phyloP scores from a whole-genome alignment of 2,888 invertebrate genomes.

The Yponomeuta sedellus region DNA sequence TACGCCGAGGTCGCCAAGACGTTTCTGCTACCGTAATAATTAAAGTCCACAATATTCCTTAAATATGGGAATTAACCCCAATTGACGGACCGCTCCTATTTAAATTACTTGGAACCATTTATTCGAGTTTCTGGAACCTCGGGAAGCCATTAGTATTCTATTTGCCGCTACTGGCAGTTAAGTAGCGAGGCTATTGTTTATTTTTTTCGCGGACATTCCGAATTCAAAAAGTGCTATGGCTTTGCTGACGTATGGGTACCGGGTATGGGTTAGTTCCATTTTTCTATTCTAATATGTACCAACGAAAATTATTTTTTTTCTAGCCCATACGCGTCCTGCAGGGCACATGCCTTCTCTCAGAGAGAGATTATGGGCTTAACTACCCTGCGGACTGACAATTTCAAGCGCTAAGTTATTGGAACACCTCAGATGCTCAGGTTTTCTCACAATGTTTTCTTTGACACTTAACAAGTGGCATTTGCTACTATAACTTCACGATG shows the following conservation, averaged over 20 bases:
- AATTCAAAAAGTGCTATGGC: neutral
- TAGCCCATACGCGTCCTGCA: too few species aligned
- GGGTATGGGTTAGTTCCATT: neutral
- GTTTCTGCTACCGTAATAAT: constrained; percentile 42
- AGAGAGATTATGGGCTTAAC: too few species aligned
- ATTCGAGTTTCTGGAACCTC: constrained; percentile 73
- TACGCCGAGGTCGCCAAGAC: constrained; percentile 36
- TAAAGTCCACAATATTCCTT: constrained; percentile 70
- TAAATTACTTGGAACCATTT: constrained; percentile 69
- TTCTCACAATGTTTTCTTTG: too few species aligned
- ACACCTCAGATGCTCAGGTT: too few species aligned
- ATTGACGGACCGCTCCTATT: constrained; percentile 74
- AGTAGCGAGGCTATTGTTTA: constrained; percentile 12
- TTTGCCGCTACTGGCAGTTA: constrained; percentile 31
- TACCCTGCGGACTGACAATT: too few species aligned
- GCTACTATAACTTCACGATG: too few species aligned
- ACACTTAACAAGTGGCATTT: too few species aligned
- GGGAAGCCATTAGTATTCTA: constrained; percentile 63
- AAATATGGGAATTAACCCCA: constrained; percentile 75
- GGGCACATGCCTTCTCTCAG: too few species aligned
- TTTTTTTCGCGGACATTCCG: constrained; percentile 11
- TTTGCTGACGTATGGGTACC: neutral
- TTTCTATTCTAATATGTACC: too few species aligned
- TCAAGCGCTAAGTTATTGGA: too few species aligned
- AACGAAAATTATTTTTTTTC: too few species aligned